Evolutionary conservation across 2,888 invertebrate genomes (phyloP).

Genomic region (Tipula lateralis): DNA sequence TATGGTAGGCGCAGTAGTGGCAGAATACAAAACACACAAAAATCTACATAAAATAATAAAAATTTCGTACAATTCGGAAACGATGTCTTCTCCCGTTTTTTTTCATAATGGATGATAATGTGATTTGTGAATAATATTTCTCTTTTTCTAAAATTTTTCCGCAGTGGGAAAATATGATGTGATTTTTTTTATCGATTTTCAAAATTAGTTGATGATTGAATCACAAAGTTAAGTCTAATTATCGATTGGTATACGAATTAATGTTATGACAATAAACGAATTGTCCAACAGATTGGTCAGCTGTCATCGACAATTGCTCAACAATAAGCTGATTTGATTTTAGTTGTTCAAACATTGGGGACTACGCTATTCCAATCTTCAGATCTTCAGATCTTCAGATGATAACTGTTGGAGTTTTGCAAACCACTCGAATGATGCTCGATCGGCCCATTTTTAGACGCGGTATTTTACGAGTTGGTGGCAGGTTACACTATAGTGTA

Average conservation of each 20-base stretch:
- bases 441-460: too few relatives aligned
- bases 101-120: constrained; percentile 1
- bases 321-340: too few relatives aligned
- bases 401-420: too few relatives aligned
- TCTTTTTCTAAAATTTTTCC: background rate
- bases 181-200: background rate
- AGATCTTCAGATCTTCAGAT: too few relatives aligned
- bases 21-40: constrained; percentile 19
- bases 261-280: too few relatives aligned
- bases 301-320: too few relatives aligned
- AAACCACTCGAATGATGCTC: too few relatives aligned
- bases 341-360: too few relatives aligned
- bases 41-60: constrained; percentile 24
- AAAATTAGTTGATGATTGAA: background rate
- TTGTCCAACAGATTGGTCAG: too few relatives aligned
- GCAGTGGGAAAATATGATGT: background rate
- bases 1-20: background rate
- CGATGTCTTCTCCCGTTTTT: background rate
- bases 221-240: background rate
- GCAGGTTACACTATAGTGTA: too few relatives aligned
- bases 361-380: too few relatives aligned
- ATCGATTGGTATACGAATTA: background rate
- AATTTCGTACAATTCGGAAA: constrained; percentile 6
- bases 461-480: too few relatives aligned
- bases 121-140: constrained; percentile 11